A percentile compares a stretch with the other conserved stretches of the same genome.
These are phyloP conservation scores for Heliconius ismenius DNA, from an alignment of 2,888 invertebrate species.

Conservation along the genomic window DNA sequence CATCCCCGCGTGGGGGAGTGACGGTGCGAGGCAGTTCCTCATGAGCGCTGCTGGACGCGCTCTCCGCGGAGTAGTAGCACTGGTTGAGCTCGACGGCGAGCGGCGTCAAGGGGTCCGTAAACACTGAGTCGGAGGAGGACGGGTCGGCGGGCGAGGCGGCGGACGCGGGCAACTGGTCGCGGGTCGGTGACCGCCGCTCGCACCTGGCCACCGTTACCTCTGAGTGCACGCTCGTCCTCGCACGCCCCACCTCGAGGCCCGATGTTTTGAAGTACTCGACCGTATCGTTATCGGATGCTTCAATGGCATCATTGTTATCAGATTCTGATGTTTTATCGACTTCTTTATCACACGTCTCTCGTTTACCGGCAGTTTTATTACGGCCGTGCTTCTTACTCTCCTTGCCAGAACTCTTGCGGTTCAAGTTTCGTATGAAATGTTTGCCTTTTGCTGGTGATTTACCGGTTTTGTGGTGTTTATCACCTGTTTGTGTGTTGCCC, in stretches of 20 bases:
- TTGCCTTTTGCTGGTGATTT: slow-evolving; percentile 83
- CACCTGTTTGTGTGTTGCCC: slow-evolving; percentile 81
- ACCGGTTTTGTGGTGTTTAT: slow-evolving; percentile 77
- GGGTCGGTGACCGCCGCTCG: slow-evolving; percentile 76
- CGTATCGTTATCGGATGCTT: slow-evolving; percentile 76
- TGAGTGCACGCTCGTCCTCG: slow-evolving; percentile 65
- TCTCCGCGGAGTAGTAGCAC: slow-evolving; percentile 84
- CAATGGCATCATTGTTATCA: slow-evolving; percentile 74
- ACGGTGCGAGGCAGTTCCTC: slow-evolving; percentile 67
- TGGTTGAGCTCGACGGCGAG: slow-evolving; percentile 84
- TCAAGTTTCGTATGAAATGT: slow-evolving; percentile 79
- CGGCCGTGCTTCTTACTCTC: slow-evolving; percentile 72
- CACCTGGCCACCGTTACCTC: slow-evolving; percentile 77
- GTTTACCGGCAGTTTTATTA: slow-evolving; percentile 70
- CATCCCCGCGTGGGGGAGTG: slow-evolving; percentile 52
- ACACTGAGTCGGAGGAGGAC: slow-evolving; percentile 88
- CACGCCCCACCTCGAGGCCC: slow-evolving; percentile 59
- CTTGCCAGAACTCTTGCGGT: slow-evolving; percentile 69
- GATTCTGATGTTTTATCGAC: slow-evolving; percentile 77
- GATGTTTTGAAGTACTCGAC: slow-evolving; percentile 73
- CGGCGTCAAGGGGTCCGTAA: slow-evolving; percentile 87
- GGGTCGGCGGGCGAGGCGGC: slow-evolving; percentile 76
- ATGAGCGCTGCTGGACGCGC: slow-evolving; percentile 69
- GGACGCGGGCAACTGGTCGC: slow-evolving; percentile 62
- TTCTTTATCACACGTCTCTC: slow-evolving; percentile 65